Evolutionary conservation across 2,888 invertebrate species (phyloP).

Genomic region (Napeogenes sylphis): DNA sequence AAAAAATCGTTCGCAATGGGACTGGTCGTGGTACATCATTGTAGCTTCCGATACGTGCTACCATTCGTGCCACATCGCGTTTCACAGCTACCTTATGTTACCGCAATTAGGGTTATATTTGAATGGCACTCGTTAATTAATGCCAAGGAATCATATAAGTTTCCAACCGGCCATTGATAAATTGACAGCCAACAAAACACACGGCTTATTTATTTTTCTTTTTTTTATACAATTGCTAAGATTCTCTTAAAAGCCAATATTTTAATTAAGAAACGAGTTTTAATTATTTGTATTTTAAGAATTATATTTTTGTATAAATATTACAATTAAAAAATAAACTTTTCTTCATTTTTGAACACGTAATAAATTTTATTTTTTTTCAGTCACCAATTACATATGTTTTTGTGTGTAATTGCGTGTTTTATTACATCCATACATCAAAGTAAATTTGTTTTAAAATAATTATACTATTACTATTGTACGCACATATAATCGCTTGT

Average conservation of each 20-base stretch:
- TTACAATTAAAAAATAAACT: too few species aligned
- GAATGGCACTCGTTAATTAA: conserved; percentile 34
- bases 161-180: conserved; percentile 36
- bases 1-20: conserved; percentile 53
- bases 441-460: too few species aligned
- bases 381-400: too few species aligned
- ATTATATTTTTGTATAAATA: neutral
- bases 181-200: conserved; percentile 33
- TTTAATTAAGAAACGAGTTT: conserved; percentile 1
- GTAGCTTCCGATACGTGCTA: conserved; percentile 64
- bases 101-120: conserved; percentile 21
- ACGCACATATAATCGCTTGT: too few species aligned
- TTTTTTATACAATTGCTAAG: conserved; percentile 14
- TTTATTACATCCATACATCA: too few species aligned
- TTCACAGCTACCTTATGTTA: conserved; percentile 23
- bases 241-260: conserved; percentile 6
- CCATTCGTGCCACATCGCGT: conserved; percentile 38
- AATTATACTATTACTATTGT: too few species aligned
- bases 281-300: neutral
- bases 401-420: too few species aligned
- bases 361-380: too few species aligned
- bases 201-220: conserved; percentile 23
- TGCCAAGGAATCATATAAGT: conserved; percentile 33
- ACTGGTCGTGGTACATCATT: conserved; percentile 68
- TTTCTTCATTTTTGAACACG: too few species aligned